phyloP scores from a whole-genome alignment of 2,113 vertebrate species.

The Dendrocopos noguchii region DNA sequence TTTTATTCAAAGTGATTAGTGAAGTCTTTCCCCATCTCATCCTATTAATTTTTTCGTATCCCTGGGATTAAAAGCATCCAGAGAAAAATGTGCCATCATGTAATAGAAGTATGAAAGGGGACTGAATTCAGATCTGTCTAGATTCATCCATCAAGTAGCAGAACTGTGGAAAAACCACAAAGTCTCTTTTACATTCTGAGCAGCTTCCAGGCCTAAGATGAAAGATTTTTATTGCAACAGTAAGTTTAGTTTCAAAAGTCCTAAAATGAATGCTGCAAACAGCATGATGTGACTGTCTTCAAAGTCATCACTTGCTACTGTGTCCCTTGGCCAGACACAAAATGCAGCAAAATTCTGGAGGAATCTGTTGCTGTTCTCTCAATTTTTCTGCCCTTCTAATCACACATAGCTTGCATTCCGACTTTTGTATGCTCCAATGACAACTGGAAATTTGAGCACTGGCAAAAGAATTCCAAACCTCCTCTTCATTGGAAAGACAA shows the following conservation, averaged over 20 bases:
- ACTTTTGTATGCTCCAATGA: neutral
- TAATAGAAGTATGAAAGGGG: neutral
- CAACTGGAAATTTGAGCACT: neutral
- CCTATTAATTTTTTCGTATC: neutral
- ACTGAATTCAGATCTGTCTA: neutral
- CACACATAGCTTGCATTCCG: too few species aligned
- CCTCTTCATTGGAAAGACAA: neutral
- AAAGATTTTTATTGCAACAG: neutral
- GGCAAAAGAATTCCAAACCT: neutral
- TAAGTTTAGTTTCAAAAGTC: neutral
- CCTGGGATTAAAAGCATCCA: neutral
- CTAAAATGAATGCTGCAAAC: neutral
- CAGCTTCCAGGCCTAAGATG: neutral
- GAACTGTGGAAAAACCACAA: neutral
- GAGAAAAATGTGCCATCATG: neutral
- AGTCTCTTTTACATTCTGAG: neutral
- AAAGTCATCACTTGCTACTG: neutral
- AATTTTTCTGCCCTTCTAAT: neutral
- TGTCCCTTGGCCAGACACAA: neutral
- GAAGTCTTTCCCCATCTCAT: neutral
- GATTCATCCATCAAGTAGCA: neutral
- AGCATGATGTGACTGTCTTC: neutral
- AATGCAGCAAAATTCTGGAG: neutral
- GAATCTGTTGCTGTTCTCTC: neutral
- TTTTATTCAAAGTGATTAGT: neutral